These are phyloP conservation scores for Lasioglossum morio DNA, from an alignment of 2,888 invertebrate species.

Conservation along the genomic window DNA sequence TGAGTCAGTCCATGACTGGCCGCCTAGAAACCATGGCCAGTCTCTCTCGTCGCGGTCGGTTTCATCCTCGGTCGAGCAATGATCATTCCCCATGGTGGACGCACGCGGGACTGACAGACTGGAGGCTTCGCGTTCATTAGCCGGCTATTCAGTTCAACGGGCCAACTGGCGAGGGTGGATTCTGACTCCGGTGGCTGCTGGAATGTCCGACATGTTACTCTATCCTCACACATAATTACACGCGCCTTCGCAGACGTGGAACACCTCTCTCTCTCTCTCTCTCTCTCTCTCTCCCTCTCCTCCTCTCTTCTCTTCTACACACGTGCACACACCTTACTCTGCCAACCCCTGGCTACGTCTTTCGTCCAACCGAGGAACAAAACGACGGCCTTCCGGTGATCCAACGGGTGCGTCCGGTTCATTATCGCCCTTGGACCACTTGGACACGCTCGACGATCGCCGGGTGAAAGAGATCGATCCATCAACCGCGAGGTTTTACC, in stretches of 20 bases:
- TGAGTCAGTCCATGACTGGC: slow-evolving; percentile 60
- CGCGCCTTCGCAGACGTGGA: slow-evolving; percentile 75
- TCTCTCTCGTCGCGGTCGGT: slow-evolving; percentile 62
- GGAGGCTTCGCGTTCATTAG: slow-evolving; percentile 83
- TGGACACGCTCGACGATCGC: not conserved
- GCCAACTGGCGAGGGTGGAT: slow-evolving; percentile 82
- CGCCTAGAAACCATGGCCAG: slow-evolving; percentile 44
- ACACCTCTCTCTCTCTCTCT: slow-evolving; percentile 16
- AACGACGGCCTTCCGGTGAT: slow-evolving; percentile 41
- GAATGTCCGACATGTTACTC: slow-evolving; percentile 82
- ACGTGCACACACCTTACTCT: not conserved
- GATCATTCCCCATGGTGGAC: slow-evolving; percentile 75
- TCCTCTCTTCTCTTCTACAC: not conserved
- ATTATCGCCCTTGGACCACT: slow-evolving; percentile 7
- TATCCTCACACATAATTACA: slow-evolving; percentile 81
- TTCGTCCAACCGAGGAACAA: slow-evolving; percentile 28
- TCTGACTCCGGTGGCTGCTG: slow-evolving; percentile 79
- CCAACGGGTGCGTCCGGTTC: slow-evolving; percentile 22
- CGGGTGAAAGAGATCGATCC: slow-evolving; percentile 3
- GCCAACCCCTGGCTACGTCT: slow-evolving; percentile 35
- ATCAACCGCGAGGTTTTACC: not conserved
- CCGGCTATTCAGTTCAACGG: slow-evolving; percentile 83
- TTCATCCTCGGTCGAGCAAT: slow-evolving; percentile 71
- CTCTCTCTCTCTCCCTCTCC: not conserved
- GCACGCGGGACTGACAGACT: slow-evolving; percentile 78